Percentiles rank a stretch among this genome's conserved stretches.
Evolutionary conservation across 2,113 vertebrate genomes (phyloP).

Genomic region (Microcebus tavaratra): DNA sequence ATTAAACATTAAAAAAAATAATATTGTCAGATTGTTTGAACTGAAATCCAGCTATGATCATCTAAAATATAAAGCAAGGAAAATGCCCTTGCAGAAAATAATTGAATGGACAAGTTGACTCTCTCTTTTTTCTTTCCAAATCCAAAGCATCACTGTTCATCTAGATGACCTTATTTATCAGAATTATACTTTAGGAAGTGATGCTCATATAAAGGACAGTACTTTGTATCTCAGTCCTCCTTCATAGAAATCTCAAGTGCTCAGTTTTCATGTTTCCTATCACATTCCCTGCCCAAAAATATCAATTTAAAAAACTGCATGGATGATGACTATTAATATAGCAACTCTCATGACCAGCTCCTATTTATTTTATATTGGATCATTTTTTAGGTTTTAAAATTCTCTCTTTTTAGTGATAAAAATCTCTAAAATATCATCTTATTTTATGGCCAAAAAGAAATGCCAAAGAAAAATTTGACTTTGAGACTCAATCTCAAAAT

Average conservation of each 20-base stretch:
- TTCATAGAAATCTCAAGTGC: not conserved
- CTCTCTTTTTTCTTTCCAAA: not conserved
- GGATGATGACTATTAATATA: not conserved
- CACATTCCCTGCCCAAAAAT: not conserved
- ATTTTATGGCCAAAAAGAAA: slow-evolving; percentile 1
- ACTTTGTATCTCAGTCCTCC: not conserved
- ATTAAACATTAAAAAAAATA: not conserved
- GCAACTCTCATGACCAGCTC: not conserved
- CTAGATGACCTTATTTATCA: not conserved
- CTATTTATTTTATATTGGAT: not conserved
- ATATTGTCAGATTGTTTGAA: not conserved
- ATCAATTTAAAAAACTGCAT: not conserved
- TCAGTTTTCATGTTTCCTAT: not conserved
- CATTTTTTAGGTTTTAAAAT: slow-evolving; percentile 5
- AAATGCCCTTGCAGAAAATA: not conserved
- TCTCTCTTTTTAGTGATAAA: not conserved
- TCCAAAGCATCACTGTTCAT: not conserved
- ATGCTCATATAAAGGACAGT: not conserved
- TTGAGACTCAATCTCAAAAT: not conserved
- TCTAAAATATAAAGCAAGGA: not conserved
- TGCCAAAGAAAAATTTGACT: not conserved
- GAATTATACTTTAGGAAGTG: not conserved
- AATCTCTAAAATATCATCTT: slow-evolving; percentile 17
- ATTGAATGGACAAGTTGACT: too few species aligned
- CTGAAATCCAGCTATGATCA: not conserved